These are phyloP conservation scores for Sebastolobus altivelis DNA, from an alignment of 2,797 vertebrate genomes.

Conservation along the genomic window DNA sequence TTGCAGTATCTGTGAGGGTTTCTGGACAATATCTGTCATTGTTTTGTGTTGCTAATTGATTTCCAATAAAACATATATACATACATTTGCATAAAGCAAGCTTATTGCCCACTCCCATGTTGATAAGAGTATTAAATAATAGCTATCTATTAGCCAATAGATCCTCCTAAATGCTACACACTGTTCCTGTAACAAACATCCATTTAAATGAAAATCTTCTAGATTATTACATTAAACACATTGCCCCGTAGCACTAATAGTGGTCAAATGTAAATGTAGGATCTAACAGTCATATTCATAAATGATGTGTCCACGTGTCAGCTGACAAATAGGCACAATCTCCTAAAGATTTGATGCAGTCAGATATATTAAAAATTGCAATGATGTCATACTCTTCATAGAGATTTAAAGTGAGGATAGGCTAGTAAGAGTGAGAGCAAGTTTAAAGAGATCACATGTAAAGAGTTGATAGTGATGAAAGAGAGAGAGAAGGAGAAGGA, in stretches of 20 bases:
- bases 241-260: not conserved
- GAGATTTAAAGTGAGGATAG: not conserved
- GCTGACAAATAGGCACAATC: not conserved
- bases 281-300: not conserved
- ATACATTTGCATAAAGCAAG: too few relatives aligned
- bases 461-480: constrained; percentile 60
- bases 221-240: too few relatives aligned
- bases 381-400: constrained; percentile 8
- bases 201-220: too few relatives aligned
- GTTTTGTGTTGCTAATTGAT: too few relatives aligned
- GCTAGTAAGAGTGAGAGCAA: constrained; percentile 6
- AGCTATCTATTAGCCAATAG: too few relatives aligned
- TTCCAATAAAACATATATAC: too few relatives aligned
- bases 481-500: constrained; percentile 47
- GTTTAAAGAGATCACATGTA: constrained; percentile 56
- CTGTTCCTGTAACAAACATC: too few relatives aligned
- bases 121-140: too few relatives aligned
- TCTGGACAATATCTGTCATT: too few relatives aligned
- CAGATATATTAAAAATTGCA: not conserved
- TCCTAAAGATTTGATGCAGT: not conserved
- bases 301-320: not conserved
- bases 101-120: too few relatives aligned
- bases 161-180: too few relatives aligned
- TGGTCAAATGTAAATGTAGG: not conserved
- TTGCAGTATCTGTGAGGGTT: too few relatives aligned